These are phyloP conservation scores for Drosophila setosimentum DNA, from an alignment of 2,888 invertebrate genomes.

Conservation along the genomic window DNA sequence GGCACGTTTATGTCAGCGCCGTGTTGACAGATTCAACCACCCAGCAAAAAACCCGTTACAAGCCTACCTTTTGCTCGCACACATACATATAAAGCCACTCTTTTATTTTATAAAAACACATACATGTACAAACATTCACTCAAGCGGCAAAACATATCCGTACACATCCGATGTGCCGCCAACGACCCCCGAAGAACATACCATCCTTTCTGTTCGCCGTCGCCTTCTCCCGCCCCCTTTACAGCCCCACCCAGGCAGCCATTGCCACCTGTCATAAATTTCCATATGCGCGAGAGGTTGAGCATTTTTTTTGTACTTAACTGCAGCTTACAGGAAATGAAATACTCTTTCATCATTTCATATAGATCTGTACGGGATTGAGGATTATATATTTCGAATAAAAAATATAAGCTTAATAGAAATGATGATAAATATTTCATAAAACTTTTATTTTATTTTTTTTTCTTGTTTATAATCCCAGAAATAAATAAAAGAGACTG, in stretches of 20 bases:
- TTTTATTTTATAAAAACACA: constrained; percentile 74
- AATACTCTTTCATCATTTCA: constrained; percentile 48
- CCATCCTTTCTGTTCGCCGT: constrained; percentile 22
- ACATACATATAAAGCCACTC: constrained; percentile 61
- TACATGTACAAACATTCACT: constrained; percentile 72
- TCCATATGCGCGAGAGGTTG: constrained; percentile 70
- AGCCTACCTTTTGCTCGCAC: constrained; percentile 41
- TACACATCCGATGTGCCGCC: constrained; percentile 72
- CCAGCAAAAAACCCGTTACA: constrained; percentile 68
- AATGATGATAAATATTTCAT: too few species aligned
- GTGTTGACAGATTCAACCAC: constrained; percentile 79
- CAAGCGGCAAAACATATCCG: constrained; percentile 81
- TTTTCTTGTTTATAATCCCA: not conserved
- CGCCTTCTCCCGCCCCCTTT: not conserved
- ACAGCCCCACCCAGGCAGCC: constrained; percentile 37
- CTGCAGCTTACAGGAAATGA: constrained; percentile 19
- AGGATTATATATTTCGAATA: not conserved
- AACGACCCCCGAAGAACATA: constrained; percentile 48
- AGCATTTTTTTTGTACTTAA: constrained; percentile 39
- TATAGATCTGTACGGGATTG: not conserved
- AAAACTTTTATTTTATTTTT: not conserved
- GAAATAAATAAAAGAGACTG: not conserved
- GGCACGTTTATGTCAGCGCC: constrained; percentile 63
- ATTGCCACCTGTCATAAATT: constrained; percentile 80
- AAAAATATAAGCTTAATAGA: not conserved